These are phyloP conservation scores for Drosophila emarginata DNA, from an alignment of 2,888 invertebrate species.

Conservation along the genomic window DNA sequence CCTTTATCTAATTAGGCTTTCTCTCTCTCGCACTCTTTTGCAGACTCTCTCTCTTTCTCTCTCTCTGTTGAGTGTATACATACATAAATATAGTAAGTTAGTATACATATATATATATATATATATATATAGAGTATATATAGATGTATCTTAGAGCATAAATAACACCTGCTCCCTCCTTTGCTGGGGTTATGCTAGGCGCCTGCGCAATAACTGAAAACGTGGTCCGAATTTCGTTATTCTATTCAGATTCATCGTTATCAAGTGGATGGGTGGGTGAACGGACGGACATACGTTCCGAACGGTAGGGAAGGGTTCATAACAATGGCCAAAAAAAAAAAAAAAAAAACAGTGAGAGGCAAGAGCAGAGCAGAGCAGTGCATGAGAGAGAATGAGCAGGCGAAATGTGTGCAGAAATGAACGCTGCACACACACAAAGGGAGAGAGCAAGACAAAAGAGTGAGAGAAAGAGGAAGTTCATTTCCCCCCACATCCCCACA, in stretches of 20 bases:
- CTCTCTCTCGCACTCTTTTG: no score
- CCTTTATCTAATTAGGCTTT: constrained; percentile 14
- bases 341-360: constrained; percentile 23
- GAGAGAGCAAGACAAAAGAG: constrained; percentile 4
- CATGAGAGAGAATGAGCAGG: constrained; percentile 21
- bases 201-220: constrained; percentile 37
- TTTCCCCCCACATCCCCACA: not conserved
- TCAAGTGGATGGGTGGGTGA: constrained; percentile 14
- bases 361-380: constrained; percentile 6
- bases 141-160: constrained; percentile 32
- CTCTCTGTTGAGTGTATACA: constrained; percentile 47
- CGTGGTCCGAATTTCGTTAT: constrained; percentile 29
- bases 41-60: not conserved
- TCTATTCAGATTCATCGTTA: constrained; percentile 40
- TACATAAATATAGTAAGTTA: constrained; percentile 56
- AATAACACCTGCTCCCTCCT: constrained; percentile 42
- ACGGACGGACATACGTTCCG: no score
- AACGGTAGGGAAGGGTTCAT: constrained; percentile 4
- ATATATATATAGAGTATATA: constrained; percentile 17
- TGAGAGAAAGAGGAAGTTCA: constrained; percentile 9
- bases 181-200: constrained; percentile 8
- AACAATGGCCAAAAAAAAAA: constrained; percentile 14
- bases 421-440: constrained; percentile 54
- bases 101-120: constrained; percentile 24
- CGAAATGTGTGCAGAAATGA: constrained; percentile 60